Conservation (phyloP, 2,113 vertebrate species). For the Hepsetus odoe region DNA sequence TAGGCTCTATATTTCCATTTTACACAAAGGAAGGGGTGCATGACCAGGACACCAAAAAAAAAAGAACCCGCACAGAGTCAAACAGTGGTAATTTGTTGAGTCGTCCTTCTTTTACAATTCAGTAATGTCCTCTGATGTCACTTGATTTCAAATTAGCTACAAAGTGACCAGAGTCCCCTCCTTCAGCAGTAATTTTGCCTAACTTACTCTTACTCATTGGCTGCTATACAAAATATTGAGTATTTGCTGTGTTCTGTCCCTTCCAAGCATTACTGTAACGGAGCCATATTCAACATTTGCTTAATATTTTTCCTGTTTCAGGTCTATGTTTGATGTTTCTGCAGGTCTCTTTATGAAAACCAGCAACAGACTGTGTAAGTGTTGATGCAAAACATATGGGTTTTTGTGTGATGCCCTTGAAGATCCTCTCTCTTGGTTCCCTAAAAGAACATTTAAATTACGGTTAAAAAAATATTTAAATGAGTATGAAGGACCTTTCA, state of each 20-base stretch:
- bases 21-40: slow-evolving; percentile 20
- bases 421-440: no score
- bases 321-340: no score
- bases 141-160: neutral
- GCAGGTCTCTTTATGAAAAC: no score
- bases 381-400: no score
- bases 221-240: neutral
- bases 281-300: neutral
- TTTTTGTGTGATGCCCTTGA: no score
- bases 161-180: neutral
- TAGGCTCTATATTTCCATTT: slow-evolving; percentile 38
- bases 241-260: neutral
- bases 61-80: neutral
- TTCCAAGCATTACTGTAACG: neutral
- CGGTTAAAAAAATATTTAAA: no score
- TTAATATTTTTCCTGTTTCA: neutral
- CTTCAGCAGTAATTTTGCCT: neutral
- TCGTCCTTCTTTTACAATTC: neutral
- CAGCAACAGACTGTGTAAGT: no score
- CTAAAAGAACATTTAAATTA: no score
- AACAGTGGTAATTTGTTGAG: neutral
- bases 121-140: neutral
- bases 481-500: no score
- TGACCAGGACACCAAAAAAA: neutral
- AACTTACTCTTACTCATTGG: neutral